These are phyloP conservation scores for Rambutsinella grinnellia DNA, from an alignment of 2,888 invertebrate genomes.

Conservation along the genomic window DNA sequence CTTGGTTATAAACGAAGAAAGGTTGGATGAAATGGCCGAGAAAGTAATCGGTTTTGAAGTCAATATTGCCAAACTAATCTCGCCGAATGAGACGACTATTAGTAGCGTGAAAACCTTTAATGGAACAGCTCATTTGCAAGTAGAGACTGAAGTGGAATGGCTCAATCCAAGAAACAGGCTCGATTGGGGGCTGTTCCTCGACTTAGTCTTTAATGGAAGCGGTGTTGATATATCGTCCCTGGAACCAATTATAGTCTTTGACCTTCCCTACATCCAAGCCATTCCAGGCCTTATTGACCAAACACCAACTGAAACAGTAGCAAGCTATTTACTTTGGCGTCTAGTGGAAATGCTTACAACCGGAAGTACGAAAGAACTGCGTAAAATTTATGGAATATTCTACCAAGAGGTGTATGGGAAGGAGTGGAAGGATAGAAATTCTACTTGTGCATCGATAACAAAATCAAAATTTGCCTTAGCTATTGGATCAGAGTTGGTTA, in stretches of 20 bases:
- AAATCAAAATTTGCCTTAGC: constrained; percentile 50
- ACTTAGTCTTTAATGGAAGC: constrained; percentile 38
- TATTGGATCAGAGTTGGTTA: constrained; percentile 52
- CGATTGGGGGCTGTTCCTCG: constrained; percentile 26
- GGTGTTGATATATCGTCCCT: constrained; percentile 22
- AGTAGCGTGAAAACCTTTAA: constrained; percentile 5
- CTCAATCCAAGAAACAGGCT: constrained; percentile 7
- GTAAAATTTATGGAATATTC: constrained; percentile 46
- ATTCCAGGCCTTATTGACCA: constrained; percentile 30
- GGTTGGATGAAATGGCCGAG: constrained; percentile 33
- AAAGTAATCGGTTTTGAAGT: constrained; percentile 48
- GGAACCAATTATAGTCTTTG: constrained; percentile 42
- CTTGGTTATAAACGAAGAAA: background rate
- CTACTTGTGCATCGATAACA: constrained; percentile 53
- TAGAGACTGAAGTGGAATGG: constrained; percentile 39
- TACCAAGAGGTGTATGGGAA: constrained; percentile 49
- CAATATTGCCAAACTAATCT: constrained; percentile 36
- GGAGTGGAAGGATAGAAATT: constrained; percentile 36
- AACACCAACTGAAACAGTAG: constrained; percentile 42
- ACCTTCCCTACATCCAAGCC: constrained; percentile 34
- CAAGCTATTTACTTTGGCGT: constrained; percentile 54
- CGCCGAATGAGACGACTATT: constrained; percentile 25
- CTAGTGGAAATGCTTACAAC: constrained; percentile 51
- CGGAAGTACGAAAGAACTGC: constrained; percentile 42
- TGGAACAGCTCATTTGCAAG: constrained; percentile 32